A percentile compares a stretch with the other conserved stretches of the same genome.
Conservation (phyloP, 2,888 invertebrate species). For the Tubiluchus corallicola region DNA sequence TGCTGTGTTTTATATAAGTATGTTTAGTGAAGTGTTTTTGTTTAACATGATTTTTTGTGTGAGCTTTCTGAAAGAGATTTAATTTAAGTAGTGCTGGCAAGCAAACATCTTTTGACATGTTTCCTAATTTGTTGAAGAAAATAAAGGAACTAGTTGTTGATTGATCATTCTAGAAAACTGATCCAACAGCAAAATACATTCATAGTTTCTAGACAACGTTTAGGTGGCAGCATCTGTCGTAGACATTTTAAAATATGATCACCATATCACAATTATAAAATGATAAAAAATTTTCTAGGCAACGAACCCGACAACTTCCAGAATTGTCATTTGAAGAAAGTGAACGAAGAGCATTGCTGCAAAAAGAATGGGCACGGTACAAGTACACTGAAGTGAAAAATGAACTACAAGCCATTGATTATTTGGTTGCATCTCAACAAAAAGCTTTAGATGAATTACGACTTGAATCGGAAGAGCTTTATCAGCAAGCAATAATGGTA, state of each 20-base stretch:
- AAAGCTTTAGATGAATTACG: slow-evolving; percentile 60
- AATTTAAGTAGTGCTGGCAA: no score
- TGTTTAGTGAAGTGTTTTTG: no score
- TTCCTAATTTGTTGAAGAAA: slow-evolving; percentile 44
- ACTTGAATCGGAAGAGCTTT: slow-evolving; percentile 63
- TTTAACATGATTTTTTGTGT: no score
- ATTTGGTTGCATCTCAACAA: slow-evolving; percentile 46
- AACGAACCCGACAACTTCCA: slow-evolving; percentile 34
- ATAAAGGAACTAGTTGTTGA: slow-evolving; percentile 36
- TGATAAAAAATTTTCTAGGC: slow-evolving; percentile 33
- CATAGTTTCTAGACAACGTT: no score
- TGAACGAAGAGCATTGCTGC: slow-evolving; percentile 43
- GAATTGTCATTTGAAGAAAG: slow-evolving; percentile 36
- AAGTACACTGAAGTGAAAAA: slow-evolving; percentile 42
- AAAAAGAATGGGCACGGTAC: slow-evolving; percentile 56
- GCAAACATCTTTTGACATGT: no score
- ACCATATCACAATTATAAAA: no score
- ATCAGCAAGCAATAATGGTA: slow-evolving; percentile 65
- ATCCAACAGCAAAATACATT: not conserved
- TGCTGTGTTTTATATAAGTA: no score
- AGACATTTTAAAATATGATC: no score
- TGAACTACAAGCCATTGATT: slow-evolving; percentile 48
- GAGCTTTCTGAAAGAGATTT: no score
- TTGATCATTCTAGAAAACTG: slow-evolving; percentile 12
- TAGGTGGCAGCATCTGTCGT: no score